Conservation (phyloP, 2,797 vertebrate genomes). For the Momotus momota region DNA sequence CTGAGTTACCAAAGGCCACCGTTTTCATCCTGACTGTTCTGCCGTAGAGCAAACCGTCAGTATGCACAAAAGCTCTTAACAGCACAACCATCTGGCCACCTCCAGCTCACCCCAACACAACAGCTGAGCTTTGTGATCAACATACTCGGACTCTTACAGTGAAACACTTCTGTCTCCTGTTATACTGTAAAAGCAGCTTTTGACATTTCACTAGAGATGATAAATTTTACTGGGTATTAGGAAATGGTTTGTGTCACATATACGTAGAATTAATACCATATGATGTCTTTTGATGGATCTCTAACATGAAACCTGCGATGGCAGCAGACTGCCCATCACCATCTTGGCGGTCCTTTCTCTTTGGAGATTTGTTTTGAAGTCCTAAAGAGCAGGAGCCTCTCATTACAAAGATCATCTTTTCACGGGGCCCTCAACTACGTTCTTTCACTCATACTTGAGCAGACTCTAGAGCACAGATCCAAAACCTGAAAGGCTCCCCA, state of each 20-base stretch:
- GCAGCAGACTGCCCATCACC: neutral
- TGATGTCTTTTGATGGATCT: neutral
- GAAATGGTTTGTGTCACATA: neutral
- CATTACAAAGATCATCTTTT: neutral
- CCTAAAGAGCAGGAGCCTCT: neutral
- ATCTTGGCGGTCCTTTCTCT: neutral
- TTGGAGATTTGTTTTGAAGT: neutral
- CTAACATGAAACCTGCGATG: rapidly evolving
- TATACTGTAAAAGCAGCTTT: neutral
- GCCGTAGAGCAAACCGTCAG: neutral
- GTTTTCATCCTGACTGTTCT: neutral
- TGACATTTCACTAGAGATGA: neutral
- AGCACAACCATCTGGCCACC: neutral
- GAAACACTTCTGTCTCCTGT: neutral
- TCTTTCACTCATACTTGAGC: neutral
- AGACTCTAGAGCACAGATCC: neutral
- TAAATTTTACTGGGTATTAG: neutral
- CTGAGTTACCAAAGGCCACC: neutral
- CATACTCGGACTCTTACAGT: neutral
- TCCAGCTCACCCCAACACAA: neutral
- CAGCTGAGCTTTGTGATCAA: neutral
- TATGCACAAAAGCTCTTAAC: neutral
- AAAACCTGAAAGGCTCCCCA: neutral
- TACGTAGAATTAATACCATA: rapidly evolving
- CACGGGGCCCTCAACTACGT: neutral